Conservation (phyloP, 2,113 vertebrate genomes). For the Sciurus niger region DNA sequence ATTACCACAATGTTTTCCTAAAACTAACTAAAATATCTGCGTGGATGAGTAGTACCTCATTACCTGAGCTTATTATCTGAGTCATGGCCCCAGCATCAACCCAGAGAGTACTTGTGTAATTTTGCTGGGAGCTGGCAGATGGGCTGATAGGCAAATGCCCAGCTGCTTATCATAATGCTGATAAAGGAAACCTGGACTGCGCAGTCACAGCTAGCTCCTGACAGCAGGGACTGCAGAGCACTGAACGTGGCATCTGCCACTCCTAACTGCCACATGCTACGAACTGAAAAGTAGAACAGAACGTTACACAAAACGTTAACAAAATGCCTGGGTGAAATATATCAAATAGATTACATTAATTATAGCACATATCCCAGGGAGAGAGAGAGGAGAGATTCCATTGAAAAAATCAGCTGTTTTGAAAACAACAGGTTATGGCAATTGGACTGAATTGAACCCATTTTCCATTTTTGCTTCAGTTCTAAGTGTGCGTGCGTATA, state of each 20-base stretch:
- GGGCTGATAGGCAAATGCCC: slow-evolving; percentile 66
- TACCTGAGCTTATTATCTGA: slow-evolving; percentile 69
- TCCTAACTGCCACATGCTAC: not conserved
- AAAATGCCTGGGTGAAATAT: not conserved
- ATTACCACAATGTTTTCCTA: slow-evolving; percentile 51
- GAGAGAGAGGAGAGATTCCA: not conserved
- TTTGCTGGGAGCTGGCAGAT: slow-evolving; percentile 67
- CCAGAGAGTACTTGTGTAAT: slow-evolving; percentile 37
- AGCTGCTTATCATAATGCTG: slow-evolving; percentile 59
- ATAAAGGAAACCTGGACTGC: slow-evolving; percentile 27
- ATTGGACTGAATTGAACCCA: not conserved
- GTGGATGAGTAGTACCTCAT: slow-evolving; percentile 15
- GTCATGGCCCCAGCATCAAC: slow-evolving; percentile 7
- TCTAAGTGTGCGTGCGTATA: not conserved
- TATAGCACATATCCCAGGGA: not conserved
- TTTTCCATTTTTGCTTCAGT: slow-evolving; percentile 1
- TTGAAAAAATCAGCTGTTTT: not conserved
- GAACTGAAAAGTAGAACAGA: not conserved
- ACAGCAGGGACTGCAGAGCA: not conserved
- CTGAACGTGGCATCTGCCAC: slow-evolving; percentile 1
- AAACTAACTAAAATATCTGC: slow-evolving; percentile 43
- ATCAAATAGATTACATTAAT: not conserved
- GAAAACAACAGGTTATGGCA: not conserved
- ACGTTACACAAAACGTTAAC: not conserved
- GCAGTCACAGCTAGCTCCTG: not conserved